Conservation (phyloP, 2,113 vertebrate genomes). For the Thryonomys swinderianus region DNA sequence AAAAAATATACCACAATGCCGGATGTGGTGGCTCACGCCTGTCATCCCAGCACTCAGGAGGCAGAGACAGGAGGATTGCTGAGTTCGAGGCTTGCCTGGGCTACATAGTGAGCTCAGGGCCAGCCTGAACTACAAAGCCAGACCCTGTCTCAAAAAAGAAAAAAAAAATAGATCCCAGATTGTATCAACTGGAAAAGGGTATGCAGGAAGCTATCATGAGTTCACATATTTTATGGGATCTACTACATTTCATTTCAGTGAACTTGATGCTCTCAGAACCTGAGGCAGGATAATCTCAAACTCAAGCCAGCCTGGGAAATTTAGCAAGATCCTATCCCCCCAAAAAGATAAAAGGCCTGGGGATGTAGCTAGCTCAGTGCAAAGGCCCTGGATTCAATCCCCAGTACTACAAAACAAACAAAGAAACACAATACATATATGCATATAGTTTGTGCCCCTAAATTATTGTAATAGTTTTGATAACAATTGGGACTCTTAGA, state of each 20-base stretch:
- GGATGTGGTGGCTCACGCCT: too few relatives aligned
- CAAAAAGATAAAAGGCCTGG: background rate
- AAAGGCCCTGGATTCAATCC: background rate
- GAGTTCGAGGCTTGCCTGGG: too few relatives aligned
- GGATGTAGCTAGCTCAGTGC: background rate
- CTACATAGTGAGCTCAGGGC: too few relatives aligned
- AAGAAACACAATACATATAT: background rate
- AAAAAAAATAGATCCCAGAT: background rate
- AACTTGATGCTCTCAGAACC: background rate
- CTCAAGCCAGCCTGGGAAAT: background rate
- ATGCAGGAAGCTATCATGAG: background rate
- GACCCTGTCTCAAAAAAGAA: too few relatives aligned
- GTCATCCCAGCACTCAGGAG: too few relatives aligned
- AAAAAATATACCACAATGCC: background rate
- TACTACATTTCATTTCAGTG: background rate
- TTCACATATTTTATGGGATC: background rate
- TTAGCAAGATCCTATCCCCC: background rate
- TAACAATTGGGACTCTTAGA: background rate
- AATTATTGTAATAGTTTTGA: background rate
- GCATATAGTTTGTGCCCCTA: background rate
- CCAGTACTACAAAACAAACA: background rate
- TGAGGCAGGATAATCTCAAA: background rate
- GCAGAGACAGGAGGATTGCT: too few relatives aligned
- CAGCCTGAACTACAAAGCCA: too few relatives aligned
- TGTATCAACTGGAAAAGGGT: background rate